Conservation (phyloP, 2,888 invertebrate species). For the Aphrophora alni region DNA sequence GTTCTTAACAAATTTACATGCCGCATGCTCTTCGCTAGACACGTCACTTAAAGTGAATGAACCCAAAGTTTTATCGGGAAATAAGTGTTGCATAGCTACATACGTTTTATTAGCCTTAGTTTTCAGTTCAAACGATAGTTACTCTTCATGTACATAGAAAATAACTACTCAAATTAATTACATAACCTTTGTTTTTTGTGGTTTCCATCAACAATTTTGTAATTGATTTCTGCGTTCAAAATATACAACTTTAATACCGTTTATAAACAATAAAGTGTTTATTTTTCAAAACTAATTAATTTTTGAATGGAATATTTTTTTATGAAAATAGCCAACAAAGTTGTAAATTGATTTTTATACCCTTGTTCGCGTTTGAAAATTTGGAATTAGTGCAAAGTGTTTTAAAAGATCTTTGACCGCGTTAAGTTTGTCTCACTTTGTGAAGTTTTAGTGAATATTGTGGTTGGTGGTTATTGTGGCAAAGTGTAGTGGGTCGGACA, state of each 20-base stretch:
- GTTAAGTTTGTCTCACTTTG: neutral
- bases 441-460: conserved; percentile 4
- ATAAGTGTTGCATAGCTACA: neutral
- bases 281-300: neutral
- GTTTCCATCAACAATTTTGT: neutral
- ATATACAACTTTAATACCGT: neutral
- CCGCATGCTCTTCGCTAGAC: conserved; percentile 6
- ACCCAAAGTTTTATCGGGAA: conserved; percentile 6
- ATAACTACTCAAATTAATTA: neutral
- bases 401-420: neutral
- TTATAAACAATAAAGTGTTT: neutral
- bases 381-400: neutral
- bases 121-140: too few species aligned
- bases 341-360: neutral
- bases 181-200: neutral
- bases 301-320: neutral
- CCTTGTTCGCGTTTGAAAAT: neutral
- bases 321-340: neutral
- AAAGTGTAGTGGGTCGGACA: conserved; percentile 5
- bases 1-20: conserved; percentile 3
- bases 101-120: too few species aligned
- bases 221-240: neutral
- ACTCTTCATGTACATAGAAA: neutral
- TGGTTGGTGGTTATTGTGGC: conserved; percentile 1
- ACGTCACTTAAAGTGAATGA: conserved; percentile 9